A percentile compares a stretch with the other conserved stretches of the same genome.
phyloP scores from a whole-genome alignment of 2,797 vertebrate species.

The Menidia menidia region DNA sequence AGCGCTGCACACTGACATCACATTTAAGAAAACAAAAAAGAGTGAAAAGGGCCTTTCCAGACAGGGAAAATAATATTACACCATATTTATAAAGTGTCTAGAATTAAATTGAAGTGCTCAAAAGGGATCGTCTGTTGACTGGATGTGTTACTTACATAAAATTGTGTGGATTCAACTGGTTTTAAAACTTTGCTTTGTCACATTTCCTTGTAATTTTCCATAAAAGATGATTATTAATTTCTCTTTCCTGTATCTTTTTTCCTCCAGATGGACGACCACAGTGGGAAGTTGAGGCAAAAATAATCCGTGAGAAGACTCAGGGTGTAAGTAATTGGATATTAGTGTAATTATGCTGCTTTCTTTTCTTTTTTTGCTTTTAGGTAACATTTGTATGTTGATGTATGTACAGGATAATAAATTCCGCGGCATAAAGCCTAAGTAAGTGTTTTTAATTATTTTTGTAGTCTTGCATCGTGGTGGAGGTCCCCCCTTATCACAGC shows the following conservation, averaged over 20 bases:
- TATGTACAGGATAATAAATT: not conserved
- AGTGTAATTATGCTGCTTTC: not conserved
- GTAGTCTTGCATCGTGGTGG: constrained; percentile 92
- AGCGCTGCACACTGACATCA: constrained; percentile 30
- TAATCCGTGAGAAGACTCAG: constrained; percentile 94
- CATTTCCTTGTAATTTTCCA: not conserved
- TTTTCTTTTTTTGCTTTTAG: not conserved
- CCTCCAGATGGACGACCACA: constrained; percentile 94
- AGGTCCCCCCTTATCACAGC: constrained; percentile 97
- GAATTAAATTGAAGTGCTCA: constrained; percentile 11
- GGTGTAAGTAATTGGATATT: constrained; percentile 84
- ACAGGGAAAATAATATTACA: constrained; percentile 21
- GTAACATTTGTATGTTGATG: constrained; percentile 6
- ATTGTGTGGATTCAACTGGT: not conserved
- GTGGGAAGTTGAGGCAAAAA: constrained; percentile 98
- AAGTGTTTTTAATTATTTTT: constrained; percentile 15
- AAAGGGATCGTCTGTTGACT: constrained; percentile 21
- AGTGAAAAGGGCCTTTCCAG: constrained; percentile 10
- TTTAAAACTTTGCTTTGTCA: not conserved
- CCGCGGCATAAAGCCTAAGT: not conserved
- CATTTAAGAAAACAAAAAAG: constrained; percentile 44
- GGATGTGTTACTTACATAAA: not conserved
- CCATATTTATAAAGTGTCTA: constrained; percentile 12
- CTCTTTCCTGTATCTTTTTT: not conserved
- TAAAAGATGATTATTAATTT: constrained; percentile 1